Evolutionary conservation across 2,888 invertebrate genomes (phyloP), one percentile per base, ranked within the genome.

Genomic region (Pterostichus niger): DNA sequence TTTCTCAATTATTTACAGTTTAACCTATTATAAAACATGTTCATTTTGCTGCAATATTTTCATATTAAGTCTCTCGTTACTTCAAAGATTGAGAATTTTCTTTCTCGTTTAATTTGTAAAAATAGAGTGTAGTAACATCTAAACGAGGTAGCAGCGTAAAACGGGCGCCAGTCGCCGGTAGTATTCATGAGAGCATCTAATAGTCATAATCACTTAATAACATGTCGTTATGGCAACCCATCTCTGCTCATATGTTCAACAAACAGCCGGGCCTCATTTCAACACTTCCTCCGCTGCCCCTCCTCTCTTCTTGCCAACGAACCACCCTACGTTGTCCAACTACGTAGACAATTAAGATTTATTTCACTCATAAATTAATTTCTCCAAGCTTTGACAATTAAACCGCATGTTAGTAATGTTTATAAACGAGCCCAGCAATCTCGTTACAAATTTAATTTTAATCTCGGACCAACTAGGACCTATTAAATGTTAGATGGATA

Each of bases 181-280:
- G 56, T 77, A 77, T 54, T 77, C 54, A 75, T 52, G 33, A 15
- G 75, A 52, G 52, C 75, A 52, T 31, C 52, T 77, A 77, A 77
- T 77, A 56, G 77, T 56, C 54, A 54, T 77, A 77, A 77, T 77
- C 77, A 77, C 77, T 77, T 77, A 77, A 77, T 77, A 77, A 77
- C 56, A 77, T 56, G 56, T 77, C 56, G 56, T 77, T 77, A 77
- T 31, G 31, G 33, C 31, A 49, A 49, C 33, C 33, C 52, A 49
- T 49, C 64, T 64, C 31, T 15, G 31, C 31, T 17, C 35, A 64
- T 64, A 35, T 35, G 35, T 35, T 64, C 35, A 31, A 64, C 33
- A 35, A 75, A 31, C 52, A 49, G 5, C n/a, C 31, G 75, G 17
- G 49, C 15, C 49, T 52, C 33, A 15, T 33, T 64, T 64, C 33